Evolutionary conservation across 2,797 vertebrate genomes (phyloP).

Genomic region (Trachops cirrhosus): DNA sequence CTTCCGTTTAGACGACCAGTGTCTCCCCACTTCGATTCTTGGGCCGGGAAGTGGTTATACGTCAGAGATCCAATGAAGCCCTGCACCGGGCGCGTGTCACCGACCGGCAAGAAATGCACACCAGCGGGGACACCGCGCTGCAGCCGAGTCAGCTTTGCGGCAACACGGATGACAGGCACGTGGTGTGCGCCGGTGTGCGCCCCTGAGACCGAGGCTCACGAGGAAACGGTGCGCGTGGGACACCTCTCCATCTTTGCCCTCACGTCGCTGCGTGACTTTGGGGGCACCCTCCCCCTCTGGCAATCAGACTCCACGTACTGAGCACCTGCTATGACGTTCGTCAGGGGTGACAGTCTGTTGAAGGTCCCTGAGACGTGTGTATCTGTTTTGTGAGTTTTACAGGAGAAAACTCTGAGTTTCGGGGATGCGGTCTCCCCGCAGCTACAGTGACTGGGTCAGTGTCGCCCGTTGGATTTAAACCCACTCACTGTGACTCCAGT

Average conservation of each 20-base stretch:
- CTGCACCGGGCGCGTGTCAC: not conserved
- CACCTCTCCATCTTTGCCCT: no score
- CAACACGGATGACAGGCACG: not conserved
- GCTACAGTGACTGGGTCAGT: accelerated
- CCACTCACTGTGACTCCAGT: not conserved
- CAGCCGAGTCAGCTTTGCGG: not conserved
- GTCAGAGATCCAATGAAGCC: not conserved
- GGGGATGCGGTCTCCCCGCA: not conserved
- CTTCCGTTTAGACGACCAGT: not conserved
- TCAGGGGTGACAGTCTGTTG: not conserved
- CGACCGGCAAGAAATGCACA: not conserved
- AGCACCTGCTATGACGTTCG: not conserved
- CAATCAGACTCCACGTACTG: no score
- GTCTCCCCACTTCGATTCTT: not conserved
- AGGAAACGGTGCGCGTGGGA: not conserved
- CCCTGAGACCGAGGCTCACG: not conserved
- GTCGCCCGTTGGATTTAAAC: not conserved
- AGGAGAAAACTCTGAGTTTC: not conserved
- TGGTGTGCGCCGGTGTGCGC: not conserved
- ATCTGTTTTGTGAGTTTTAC: not conserved
- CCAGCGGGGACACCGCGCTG: accelerated
- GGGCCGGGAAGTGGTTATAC: not conserved
- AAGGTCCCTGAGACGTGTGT: not conserved
- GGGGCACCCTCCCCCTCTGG: accelerated
- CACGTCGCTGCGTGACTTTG: accelerated